Percentiles rank a stretch among this genome's conserved stretches.
These are phyloP conservation scores for Sympetrum striolatum DNA, from an alignment of 2,888 invertebrate species.

Conservation along the genomic window DNA sequence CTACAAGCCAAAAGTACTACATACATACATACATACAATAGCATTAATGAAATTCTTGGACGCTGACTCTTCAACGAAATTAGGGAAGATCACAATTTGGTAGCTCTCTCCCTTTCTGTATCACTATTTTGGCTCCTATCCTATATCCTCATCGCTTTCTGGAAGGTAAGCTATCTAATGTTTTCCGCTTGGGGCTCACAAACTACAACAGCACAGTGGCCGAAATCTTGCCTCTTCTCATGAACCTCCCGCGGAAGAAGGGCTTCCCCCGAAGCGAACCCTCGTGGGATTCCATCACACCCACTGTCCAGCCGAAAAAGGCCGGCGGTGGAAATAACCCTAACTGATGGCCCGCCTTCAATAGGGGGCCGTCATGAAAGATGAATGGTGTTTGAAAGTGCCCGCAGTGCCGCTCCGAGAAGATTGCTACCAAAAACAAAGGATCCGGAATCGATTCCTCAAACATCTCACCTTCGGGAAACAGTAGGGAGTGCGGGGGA, in stretches of 20 bases:
- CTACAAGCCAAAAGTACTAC: no score
- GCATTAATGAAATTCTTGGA: no score
- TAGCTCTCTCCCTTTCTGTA: no score
- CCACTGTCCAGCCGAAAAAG: neutral
- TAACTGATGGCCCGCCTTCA: constrained; percentile 29
- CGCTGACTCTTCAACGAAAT: no score
- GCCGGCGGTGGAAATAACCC: neutral
- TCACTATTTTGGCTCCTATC: no score
- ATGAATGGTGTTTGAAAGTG: constrained; percentile 25
- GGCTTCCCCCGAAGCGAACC: neutral
- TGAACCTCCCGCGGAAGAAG: neutral
- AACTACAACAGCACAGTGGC: neutral
- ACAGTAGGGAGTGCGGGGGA: neutral
- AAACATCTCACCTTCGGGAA: constrained; percentile 17
- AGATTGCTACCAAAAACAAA: constrained; percentile 35
- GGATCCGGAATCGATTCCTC: constrained; percentile 8
- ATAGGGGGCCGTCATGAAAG: constrained; percentile 11
- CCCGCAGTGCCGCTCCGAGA: neutral
- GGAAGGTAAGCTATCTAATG: neutral
- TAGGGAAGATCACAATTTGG: no score
- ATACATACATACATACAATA: no score
- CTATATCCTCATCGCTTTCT: neutral
- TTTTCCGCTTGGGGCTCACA: neutral
- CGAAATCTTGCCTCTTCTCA: neutral
- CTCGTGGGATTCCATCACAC: neutral